phyloP scores from a whole-genome alignment of 2,888 invertebrate species.

The Diogma glabrata region DNA sequence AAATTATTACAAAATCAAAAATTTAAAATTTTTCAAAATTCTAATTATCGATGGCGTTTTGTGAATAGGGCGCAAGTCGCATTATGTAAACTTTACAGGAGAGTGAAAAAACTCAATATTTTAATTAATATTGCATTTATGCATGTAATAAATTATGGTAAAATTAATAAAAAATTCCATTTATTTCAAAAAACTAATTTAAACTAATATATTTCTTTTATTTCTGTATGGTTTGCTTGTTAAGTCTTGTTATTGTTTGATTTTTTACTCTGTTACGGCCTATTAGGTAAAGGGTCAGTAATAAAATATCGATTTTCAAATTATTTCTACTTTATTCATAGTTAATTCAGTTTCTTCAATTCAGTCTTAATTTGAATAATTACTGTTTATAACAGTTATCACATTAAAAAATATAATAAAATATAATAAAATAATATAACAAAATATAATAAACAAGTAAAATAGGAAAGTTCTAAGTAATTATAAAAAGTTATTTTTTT shows the following conservation, averaged over 20 bases:
- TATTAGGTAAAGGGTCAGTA: not conserved
- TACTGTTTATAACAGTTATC: not conserved
- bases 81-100: too few species aligned
- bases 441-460: slow-evolving; percentile 1
- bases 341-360: not conserved
- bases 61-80: too few species aligned
- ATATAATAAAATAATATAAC: not conserved
- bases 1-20: too few species aligned
- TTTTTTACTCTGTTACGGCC: slow-evolving; percentile 1
- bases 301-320: slow-evolving; percentile 2
- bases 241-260: not conserved
- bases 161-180: not conserved
- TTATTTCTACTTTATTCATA: not conserved
- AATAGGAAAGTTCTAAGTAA: not conserved
- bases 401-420: slow-evolving; percentile 1
- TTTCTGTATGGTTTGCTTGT: slow-evolving; percentile 3
- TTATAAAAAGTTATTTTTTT: slow-evolving; percentile 2
- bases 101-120: too few species aligned
- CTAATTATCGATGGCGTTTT: too few species aligned
- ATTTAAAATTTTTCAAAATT: too few species aligned
- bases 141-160: not conserved
- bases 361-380: slow-evolving; percentile 4
- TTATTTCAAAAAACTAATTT: slow-evolving; percentile 1
- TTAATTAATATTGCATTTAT: not conserved
- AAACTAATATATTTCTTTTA: not conserved